Evolutionary conservation across 2,888 invertebrate species (phyloP).

Genomic region (Dolomedes plantarius): DNA sequence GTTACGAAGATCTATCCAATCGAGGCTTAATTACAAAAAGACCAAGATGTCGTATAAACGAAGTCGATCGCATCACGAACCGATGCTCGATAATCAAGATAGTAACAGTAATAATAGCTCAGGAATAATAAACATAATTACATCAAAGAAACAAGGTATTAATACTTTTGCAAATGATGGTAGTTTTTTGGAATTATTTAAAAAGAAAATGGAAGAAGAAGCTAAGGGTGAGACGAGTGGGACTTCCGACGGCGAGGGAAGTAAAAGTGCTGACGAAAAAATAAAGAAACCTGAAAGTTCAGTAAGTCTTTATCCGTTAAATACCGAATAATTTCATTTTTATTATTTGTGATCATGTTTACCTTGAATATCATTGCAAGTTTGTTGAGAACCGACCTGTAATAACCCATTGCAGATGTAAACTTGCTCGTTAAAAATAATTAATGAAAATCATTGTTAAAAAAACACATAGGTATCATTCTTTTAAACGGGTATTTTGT

Average conservation of each 20-base stretch:
- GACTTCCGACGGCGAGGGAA: constrained; percentile 63
- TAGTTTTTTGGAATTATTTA: constrained; percentile 70
- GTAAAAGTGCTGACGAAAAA: constrained; percentile 63
- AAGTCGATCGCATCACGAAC: constrained; percentile 25
- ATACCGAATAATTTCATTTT: neutral
- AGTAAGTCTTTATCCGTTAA: constrained; percentile 45
- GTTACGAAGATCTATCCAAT: too few relatives aligned
- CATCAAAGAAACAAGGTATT: constrained; percentile 62
- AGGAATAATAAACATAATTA: constrained; percentile 67
- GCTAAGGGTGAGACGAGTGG: constrained; percentile 59
- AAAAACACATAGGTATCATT: too few relatives aligned
- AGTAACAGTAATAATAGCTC: constrained; percentile 61
- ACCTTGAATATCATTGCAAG: too few relatives aligned
- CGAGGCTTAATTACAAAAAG: too few relatives aligned
- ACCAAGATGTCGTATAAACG: constrained; percentile 39
- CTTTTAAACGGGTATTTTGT: too few relatives aligned
- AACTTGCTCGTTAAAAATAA: too few relatives aligned
- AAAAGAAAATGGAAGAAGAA: constrained; percentile 71
- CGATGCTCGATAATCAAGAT: constrained; percentile 37
- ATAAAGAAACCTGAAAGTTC: constrained; percentile 51
- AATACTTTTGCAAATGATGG: constrained; percentile 72
- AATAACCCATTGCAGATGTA: too few relatives aligned
- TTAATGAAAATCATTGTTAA: too few relatives aligned
- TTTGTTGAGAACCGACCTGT: too few relatives aligned
- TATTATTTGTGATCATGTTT: too few relatives aligned